Conservation (phyloP, 2,797 vertebrate species). For the Meda fulgida region DNA sequence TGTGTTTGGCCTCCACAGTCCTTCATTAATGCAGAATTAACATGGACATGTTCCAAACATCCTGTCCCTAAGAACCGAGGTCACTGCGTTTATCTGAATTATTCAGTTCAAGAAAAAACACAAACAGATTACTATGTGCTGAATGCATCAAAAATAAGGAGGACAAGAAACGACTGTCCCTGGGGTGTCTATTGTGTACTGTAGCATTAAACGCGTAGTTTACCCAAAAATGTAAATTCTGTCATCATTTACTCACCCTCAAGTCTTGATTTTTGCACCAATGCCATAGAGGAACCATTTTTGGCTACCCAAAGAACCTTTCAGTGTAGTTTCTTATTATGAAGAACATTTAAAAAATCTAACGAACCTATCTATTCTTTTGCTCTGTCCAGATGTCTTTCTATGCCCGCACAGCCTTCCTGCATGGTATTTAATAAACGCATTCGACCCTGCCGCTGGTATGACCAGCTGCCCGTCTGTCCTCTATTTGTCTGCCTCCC, state of each 20-base stretch:
- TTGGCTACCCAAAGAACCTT: not conserved
- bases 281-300: not conserved
- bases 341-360: not conserved
- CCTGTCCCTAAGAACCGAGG: slow-evolving; percentile 20
- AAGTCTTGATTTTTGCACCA: not conserved
- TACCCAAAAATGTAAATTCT: not conserved
- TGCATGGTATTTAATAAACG: slow-evolving; percentile 38
- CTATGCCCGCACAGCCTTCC: not conserved
- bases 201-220: not conserved
- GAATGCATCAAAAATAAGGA: slow-evolving; percentile 28
- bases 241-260: not conserved
- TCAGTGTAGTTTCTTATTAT: not conserved
- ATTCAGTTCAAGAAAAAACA: slow-evolving; percentile 38
- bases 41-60: slow-evolving; percentile 47
- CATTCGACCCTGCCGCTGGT: slow-evolving; percentile 24
- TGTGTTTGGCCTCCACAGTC: slow-evolving; percentile 26
- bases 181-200: not conserved
- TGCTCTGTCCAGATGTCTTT: slow-evolving; percentile 24
- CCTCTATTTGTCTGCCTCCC: slow-evolving; percentile 36
- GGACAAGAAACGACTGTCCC: not conserved
- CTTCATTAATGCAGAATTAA: slow-evolving; percentile 46
- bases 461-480: slow-evolving; percentile 28
- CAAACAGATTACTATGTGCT: slow-evolving; percentile 24
- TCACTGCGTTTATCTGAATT: slow-evolving; percentile 43
- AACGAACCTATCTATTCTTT: not conserved